Conservation (phyloP, 2,113 vertebrate species). For the Electrona antarctica region DNA sequence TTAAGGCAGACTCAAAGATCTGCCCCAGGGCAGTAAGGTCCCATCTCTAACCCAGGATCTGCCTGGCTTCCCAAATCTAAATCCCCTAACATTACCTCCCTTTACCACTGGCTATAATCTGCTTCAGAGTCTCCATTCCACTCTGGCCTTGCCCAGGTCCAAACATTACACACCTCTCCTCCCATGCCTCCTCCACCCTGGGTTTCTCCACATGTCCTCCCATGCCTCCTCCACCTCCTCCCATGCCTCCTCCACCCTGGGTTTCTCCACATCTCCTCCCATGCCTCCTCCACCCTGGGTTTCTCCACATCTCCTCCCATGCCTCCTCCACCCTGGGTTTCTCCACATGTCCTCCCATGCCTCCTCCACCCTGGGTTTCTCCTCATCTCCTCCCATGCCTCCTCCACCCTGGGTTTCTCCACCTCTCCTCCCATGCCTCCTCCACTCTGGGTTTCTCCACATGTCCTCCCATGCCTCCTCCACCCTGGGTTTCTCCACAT, state of each 20-base stretch:
- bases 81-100: conserved; percentile 60
- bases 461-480: conserved; percentile 12
- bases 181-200: conserved; percentile 12
- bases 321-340: conserved; percentile 19
- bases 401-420: conserved; percentile 19
- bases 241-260: conserved; percentile 10
- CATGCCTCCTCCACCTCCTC: conserved; percentile 10
- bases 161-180: conserved; percentile 16
- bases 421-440: conserved; percentile 10
- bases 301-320: conserved; percentile 18
- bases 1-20: conserved; percentile 62
- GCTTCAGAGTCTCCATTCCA: conserved; percentile 44
- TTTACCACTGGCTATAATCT: conserved; percentile 51
- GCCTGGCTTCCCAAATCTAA: conserved; percentile 45
- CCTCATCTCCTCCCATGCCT: conserved; percentile 9
- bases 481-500: conserved; percentile 21
- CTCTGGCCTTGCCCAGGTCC: conserved; percentile 11
- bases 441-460: conserved; percentile 22
- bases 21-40: conserved; percentile 54
- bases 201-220: conserved; percentile 24
- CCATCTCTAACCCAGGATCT: conserved; percentile 57
- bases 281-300: conserved; percentile 10
- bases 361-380: conserved; percentile 19
- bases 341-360: conserved; percentile 10
- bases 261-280: conserved; percentile 20